phyloP scores from a whole-genome alignment of 2,888 invertebrate genomes.

The Pristionchus entomophagus region DNA sequence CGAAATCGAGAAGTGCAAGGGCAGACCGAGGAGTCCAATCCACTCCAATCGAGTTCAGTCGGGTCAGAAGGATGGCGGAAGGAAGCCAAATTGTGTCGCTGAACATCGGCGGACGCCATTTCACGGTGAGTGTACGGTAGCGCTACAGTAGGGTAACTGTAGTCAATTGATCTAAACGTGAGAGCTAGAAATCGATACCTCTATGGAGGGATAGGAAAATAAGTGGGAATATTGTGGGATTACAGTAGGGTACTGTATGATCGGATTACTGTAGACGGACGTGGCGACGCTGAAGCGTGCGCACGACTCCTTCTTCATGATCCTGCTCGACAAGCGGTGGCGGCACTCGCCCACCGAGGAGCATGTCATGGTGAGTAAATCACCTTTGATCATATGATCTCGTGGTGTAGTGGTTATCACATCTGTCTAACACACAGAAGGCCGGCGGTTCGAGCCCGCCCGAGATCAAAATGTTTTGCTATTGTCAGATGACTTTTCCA shows the following conservation, averaged over 20 bases:
- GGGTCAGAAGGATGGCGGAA: neutral
- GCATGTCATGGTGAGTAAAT: conserved; percentile 17
- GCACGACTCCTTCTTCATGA: conserved; percentile 21
- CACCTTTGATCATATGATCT: conserved; percentile 12
- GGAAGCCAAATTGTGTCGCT: conserved; percentile 20
- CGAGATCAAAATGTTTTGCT: conserved; percentile 56
- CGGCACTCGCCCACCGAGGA: conserved; percentile 39
- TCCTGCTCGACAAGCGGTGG: conserved; percentile 38
- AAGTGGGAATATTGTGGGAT: neutral
- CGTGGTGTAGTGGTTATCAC: conserved; percentile 64
- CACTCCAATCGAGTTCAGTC: conserved; percentile 6
- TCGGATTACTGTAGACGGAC: neutral
- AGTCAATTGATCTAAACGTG: neutral
- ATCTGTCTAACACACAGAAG: conserved; percentile 69
- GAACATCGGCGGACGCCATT: conserved; percentile 29
- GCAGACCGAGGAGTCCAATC: neutral
- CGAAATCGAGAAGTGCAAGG: neutral
- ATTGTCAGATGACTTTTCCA: neutral
- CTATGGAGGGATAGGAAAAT: no score
- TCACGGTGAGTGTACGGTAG: conserved; percentile 19
- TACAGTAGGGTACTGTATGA: neutral
- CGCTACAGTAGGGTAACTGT: neutral
- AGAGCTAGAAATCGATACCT: neutral
- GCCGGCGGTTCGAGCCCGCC: conserved; percentile 66
- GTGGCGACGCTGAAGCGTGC: conserved; percentile 18